Evolutionary conservation across 2,888 invertebrate species (phyloP), one percentile per base, ranked within the genome.

Genomic region (Steinernema carpocapsae): DNA sequence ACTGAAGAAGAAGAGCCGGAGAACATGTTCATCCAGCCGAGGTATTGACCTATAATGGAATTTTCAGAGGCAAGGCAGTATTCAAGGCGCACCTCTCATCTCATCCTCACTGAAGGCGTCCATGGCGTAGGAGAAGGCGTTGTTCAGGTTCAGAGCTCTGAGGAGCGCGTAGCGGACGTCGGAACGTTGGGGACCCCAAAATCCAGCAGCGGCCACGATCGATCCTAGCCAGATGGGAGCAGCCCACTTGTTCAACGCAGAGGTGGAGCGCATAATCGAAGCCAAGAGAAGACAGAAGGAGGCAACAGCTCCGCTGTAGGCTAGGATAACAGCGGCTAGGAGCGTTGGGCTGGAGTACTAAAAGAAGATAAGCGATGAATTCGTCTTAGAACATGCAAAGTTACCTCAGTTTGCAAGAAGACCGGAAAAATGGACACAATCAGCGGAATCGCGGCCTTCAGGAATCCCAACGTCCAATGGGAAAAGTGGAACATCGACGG

Each of bases 401-500:
- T 22, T 43, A 77, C 79, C 59, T 43, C 45, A 32, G 82, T 48
- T 32, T 74, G 77, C 17, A 70, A 19, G 19, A 75, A 29, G 43
- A 80, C 48, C 10, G 75, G 70, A 26, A 79, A 74, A 29, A 82
- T 75, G 45, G 80, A 80, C 59, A 81, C 74, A 7, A 76, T 26
- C 43, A 85, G 76, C n/a, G 82, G 78, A 51, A 85, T 59, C 14
- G 77, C 45, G 32, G 82, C 78, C 72, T 86, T 86, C n/a, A 80
- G 14, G 72, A 80, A 79, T 3, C 82, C 84, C 64, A 82, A 78
- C 14, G 81, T 22, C 51, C 84, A 80, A 72, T 86, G 86, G 0
- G 86, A 81, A 26, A 75, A 74, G 73, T 84, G 85, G 76, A 86
- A 86, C 74, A 83, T 81, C 22, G 78, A 73, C 7, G 83, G 76